phyloP scores from a whole-genome alignment of 2,888 invertebrate genomes.

The Himalopsyche tibetana region DNA sequence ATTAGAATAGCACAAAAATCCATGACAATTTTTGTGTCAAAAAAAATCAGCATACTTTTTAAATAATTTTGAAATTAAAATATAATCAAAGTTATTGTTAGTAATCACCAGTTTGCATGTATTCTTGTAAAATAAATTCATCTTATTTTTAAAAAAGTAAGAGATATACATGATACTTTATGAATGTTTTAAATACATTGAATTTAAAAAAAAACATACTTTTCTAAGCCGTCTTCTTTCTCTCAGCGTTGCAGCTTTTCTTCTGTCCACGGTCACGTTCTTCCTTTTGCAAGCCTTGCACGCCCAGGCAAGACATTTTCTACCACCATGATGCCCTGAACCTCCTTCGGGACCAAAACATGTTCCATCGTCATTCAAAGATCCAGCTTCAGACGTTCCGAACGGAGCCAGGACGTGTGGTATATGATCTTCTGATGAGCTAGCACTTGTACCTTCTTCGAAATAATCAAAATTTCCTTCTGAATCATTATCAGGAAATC shows the following conservation, averaged over 20 bases:
- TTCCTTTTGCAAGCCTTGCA: conserved; percentile 98
- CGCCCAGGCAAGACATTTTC: conserved; percentile 95
- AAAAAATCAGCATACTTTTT: no score
- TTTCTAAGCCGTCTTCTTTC: conserved; percentile 95
- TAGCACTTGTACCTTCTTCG: conserved; percentile 59
- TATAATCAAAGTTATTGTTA: no score
- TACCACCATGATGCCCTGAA: conserved; percentile 72
- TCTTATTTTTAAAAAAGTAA: no score
- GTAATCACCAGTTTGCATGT: no score
- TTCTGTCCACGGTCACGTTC: conserved; percentile 94
- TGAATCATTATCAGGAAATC: conserved; percentile 59
- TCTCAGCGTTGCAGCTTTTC: conserved; percentile 97
- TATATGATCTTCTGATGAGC: conserved; percentile 69
- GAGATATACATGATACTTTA: no score
- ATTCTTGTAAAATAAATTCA: no score
- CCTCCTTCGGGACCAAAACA: conserved; percentile 56
- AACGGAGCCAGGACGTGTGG: conserved; percentile 75
- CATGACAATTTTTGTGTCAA: no score
- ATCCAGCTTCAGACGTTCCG: conserved; percentile 70
- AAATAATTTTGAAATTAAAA: no score
- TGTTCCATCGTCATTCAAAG: conserved; percentile 61
- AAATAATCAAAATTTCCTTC: conserved; percentile 61
- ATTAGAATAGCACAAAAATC: no score
- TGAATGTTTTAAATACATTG: no score
- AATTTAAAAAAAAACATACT: conserved; percentile 77